phyloP scores from a whole-genome alignment of 2,888 invertebrate genomes.

The Drosophila prolongata region DNA sequence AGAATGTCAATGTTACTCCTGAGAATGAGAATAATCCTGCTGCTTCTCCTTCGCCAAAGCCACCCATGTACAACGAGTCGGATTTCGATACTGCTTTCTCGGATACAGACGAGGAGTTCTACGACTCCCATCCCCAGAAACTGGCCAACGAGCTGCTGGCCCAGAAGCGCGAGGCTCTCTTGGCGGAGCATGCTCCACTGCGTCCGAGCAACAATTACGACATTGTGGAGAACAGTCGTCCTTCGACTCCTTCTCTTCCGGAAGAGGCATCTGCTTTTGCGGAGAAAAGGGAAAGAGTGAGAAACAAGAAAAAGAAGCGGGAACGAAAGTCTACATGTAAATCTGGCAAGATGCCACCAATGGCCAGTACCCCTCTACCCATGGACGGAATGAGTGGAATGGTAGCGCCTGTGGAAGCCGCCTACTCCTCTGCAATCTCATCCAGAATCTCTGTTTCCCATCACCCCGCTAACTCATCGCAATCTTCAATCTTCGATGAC shows the following conservation, averaged over 20 bases:
- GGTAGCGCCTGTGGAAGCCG: slow-evolving; percentile 27
- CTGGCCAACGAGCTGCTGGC: slow-evolving; percentile 89
- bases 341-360: slow-evolving; percentile 46
- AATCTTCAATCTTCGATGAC: slow-evolving; percentile 48
- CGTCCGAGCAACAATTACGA: slow-evolving; percentile 85
- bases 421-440: slow-evolving; percentile 29
- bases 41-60: slow-evolving; percentile 75
- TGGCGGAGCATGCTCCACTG: slow-evolving; percentile 86
- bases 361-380: slow-evolving; percentile 16
- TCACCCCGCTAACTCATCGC: slow-evolving; percentile 67
- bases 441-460: slow-evolving; percentile 44
- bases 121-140: slow-evolving; percentile 92
- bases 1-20: slow-evolving; percentile 52
- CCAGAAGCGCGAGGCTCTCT: slow-evolving; percentile 90
- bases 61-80: slow-evolving; percentile 90
- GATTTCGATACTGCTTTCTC: slow-evolving; percentile 94
- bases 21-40: slow-evolving; percentile 82
- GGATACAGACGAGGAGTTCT: slow-evolving; percentile 95
- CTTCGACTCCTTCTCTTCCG: slow-evolving; percentile 87
- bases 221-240: slow-evolving; percentile 88
- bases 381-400: slow-evolving; percentile 10
- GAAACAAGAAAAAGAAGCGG: slow-evolving; percentile 89
- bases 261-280: slow-evolving; percentile 80
- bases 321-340: slow-evolving; percentile 85
- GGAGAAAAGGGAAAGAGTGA: slow-evolving; percentile 81